Percentiles rank a stretch among this genome's conserved stretches.
Evolutionary conservation across 2,888 invertebrate genomes (phyloP).

Genomic region (Phengaris alcon): DNA sequence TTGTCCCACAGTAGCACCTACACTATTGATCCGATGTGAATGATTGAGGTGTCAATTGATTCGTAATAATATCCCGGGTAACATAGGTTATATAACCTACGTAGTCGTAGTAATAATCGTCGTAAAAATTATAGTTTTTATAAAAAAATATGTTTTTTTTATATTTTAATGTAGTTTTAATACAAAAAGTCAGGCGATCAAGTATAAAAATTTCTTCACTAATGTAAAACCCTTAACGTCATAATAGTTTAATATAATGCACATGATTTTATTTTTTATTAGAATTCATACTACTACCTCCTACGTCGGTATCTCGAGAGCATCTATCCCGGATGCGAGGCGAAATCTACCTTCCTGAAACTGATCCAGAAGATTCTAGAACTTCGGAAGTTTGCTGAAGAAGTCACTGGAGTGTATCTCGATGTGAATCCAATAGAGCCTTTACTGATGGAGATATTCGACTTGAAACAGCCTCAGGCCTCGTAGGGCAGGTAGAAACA

Average conservation of each 20-base stretch:
- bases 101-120: too few relatives aligned
- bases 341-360: conserved; percentile 90
- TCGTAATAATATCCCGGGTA: too few relatives aligned
- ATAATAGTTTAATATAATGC: neutral
- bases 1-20: too few relatives aligned
- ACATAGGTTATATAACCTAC: too few relatives aligned
- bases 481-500: conserved; percentile 41
- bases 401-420: conserved; percentile 93
- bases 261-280: conserved; percentile 46
- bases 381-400: conserved; percentile 91
- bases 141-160: too few relatives aligned
- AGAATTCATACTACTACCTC: conserved; percentile 94
- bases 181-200: too few relatives aligned
- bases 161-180: too few relatives aligned
- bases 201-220: too few relatives aligned
- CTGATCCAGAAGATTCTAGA: conserved; percentile 95
- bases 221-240: too few relatives aligned
- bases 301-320: conserved; percentile 91
- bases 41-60: too few relatives aligned
- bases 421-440: conserved; percentile 98
- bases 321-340: conserved; percentile 91
- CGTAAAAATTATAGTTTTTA: too few relatives aligned
- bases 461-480: conserved; percentile 84
- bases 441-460: conserved; percentile 95
- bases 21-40: too few relatives aligned